A percentile compares a stretch with the other conserved stretches of the same genome.
phyloP scores from a whole-genome alignment of 2,113 vertebrate species.

The Lepus europaeus region DNA sequence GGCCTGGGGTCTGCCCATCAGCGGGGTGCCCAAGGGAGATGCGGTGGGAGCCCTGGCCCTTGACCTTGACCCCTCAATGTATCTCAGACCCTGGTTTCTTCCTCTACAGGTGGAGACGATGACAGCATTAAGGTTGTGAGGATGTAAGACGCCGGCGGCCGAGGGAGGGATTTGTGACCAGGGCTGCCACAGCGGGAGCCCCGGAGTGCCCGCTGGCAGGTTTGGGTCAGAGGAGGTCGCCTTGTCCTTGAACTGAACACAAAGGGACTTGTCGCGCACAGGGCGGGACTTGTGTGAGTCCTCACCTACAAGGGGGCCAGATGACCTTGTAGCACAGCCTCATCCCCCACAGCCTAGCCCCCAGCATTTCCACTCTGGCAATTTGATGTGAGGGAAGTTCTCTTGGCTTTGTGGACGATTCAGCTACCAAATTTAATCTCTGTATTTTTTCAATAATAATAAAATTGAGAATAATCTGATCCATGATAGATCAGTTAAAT shows the following conservation, averaged over 20 bases:
- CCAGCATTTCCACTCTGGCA: not conserved
- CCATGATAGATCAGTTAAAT: not conserved
- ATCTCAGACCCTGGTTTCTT: not conserved
- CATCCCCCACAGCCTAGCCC: no score
- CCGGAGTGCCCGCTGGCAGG: rapidly evolving
- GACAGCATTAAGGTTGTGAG: not conserved
- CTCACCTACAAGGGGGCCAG: not conserved
- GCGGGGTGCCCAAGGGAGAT: no score
- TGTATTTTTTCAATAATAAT: not conserved
- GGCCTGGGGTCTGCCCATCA: no score
- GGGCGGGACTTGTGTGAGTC: not conserved
- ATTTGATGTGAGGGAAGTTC: no score
- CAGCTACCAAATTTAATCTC: not conserved
- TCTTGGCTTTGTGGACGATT: not conserved
- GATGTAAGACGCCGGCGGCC: rapidly evolving
- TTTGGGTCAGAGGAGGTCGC: rapidly evolving
- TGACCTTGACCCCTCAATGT: rapidly evolving
- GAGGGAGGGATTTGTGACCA: not conserved
- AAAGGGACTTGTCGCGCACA: not conserved
- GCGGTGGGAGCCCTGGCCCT: not conserved
- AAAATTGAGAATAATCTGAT: not conserved
- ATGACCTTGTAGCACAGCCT: no score
- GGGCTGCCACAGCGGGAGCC: rapidly evolving
- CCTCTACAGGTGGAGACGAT: no score
- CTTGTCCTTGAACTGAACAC: not conserved